phyloP scores from a whole-genome alignment of 2,113 vertebrate genomes.

The Salminus brasiliensis region DNA sequence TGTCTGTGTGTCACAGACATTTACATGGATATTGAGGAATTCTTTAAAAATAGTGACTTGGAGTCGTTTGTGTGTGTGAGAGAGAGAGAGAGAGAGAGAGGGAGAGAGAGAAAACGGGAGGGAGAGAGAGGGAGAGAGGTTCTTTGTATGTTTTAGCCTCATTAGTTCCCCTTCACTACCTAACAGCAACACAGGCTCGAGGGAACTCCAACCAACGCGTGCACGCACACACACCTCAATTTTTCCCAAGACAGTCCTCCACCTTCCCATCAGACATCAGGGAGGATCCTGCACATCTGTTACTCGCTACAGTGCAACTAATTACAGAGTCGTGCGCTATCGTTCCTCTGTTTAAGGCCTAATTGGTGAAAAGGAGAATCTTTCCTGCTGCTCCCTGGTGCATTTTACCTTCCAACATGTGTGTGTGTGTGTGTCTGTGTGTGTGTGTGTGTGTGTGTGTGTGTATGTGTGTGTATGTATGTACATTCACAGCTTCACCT shows the following conservation, averaged over 20 bases:
- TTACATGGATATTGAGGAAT: constrained; percentile 5
- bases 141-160: constrained; percentile 12
- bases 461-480: too few relatives aligned
- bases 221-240: not conserved
- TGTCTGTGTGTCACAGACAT: not conserved
- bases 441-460: too few relatives aligned
- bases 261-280: constrained; percentile 35
- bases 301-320: constrained; percentile 4
- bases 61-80: not conserved
- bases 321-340: constrained; percentile 14
- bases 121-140: not conserved
- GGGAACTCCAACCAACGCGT: not conserved
- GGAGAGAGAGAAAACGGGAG: not conserved
- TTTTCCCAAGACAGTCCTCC: constrained; percentile 17
- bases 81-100: too few relatives aligned
- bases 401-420: not conserved
- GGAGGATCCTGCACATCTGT: constrained; percentile 37
- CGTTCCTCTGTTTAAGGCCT: not conserved
- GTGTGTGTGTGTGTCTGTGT: too few relatives aligned
- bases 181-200: not conserved
- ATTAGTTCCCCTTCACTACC: constrained; percentile 22
- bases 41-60: not conserved
- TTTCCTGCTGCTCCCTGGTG: not conserved
- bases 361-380: not conserved
- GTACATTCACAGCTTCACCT: not conserved